A percentile compares a stretch with the other conserved stretches of the same genome.
These are phyloP conservation scores for Bambusicola thoracicus DNA, from an alignment of 2,113 vertebrate species.

Conservation along the genomic window DNA sequence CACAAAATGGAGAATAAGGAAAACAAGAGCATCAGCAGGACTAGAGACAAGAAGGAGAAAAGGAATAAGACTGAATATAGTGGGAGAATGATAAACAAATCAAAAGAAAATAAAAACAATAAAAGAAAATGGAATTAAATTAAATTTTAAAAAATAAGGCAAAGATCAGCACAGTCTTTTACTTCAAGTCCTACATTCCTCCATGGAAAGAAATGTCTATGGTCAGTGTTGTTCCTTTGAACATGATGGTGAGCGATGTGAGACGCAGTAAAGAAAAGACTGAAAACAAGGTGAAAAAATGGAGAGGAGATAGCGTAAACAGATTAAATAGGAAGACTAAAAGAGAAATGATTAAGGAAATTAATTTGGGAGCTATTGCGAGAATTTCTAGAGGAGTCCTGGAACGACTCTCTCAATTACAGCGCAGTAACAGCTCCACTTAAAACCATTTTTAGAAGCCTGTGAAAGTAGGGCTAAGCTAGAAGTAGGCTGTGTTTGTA, in stretches of 20 bases:
- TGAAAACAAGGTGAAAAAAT: not conserved
- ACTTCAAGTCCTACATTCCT: not conserved
- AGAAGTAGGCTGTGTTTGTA: not conserved
- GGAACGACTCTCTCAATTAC: not conserved
- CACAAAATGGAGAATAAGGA: not conserved
- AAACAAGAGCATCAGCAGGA: not conserved
- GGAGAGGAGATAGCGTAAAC: not conserved
- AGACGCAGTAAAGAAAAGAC: not conserved
- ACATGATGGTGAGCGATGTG: not conserved
- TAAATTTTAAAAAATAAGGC: not conserved
- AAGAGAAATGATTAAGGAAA: not conserved
- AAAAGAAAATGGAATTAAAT: too few relatives aligned
- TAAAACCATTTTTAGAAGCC: not conserved
- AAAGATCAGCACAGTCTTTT: not conserved
- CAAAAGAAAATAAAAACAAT: not conserved
- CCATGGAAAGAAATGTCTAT: not conserved
- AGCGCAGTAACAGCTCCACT: not conserved
- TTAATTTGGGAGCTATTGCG: not conserved
- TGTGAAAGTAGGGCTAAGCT: not conserved
- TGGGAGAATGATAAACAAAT: not conserved
- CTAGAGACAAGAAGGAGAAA: not conserved
- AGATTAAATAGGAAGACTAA: not conserved
- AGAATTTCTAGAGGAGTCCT: not conserved
- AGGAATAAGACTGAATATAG: not conserved
- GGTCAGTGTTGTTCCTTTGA: not conserved